Evolutionary conservation across 2,113 vertebrate genomes (phyloP), one percentile per base, ranked within the genome.

Genomic region (Poecilia latipinna): DNA sequence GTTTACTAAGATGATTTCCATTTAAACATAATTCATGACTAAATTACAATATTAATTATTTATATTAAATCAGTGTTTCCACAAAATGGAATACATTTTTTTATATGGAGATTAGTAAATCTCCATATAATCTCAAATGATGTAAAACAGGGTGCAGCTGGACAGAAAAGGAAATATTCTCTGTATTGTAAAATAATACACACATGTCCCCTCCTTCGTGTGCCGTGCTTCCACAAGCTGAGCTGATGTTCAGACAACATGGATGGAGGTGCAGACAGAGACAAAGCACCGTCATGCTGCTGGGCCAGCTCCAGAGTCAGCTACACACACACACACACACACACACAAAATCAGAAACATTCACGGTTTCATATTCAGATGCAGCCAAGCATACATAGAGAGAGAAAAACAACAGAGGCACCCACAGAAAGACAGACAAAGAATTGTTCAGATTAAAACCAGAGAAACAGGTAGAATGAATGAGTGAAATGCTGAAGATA

Each of bases 161-260:
- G 69, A 80, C 63, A 62, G 70, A 48, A 78, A 67, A 75, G 65
- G 72, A 80, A 31, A 63, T 19, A 31, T 63, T 32, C 32, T 33
- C 1, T 0, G 1, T 31, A 63, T 15, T 31, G 29, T 31, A 31
- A 64, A 12, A 11, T 29, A 51, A 82, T 90, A 91, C 91, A 86
- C 90, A 92, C 91, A 90, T 92, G 88, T 78, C 88, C 88, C 67
- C 62, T 80, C 77, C 89, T 78, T 8, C 79, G 65, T 75, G 72
- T 89, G 28, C 88, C 89, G 62, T 92, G 91, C 54, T 90, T 92
- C 91, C 91, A 92, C 75, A 89, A 86, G 80, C 85, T 91, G 87
- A 92, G 89, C 88, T 92, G 91, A 77, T 92, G 89, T 57, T 91
- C 89, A 77, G 91, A 92, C 84, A 92, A 86, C 85, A 90, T 89